Percentiles rank a stretch among this genome's conserved stretches.
phyloP scores from a whole-genome alignment of 2,113 vertebrate species.

The Coracopsis vasa region DNA sequence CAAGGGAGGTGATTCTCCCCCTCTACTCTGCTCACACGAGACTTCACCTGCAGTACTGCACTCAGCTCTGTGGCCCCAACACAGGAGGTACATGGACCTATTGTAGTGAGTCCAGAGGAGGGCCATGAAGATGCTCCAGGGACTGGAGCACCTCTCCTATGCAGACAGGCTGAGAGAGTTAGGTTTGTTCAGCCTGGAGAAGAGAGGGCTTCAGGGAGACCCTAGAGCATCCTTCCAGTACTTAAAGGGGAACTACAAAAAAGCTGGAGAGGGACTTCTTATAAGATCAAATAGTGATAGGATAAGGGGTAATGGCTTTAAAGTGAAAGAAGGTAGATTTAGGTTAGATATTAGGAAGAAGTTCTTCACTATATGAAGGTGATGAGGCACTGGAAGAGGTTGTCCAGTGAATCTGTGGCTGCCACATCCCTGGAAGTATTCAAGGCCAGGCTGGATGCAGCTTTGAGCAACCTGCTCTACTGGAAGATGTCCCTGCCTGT shows the following conservation, averaged over 20 bases:
- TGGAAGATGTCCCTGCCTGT: not conserved
- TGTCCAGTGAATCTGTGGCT: not conserved
- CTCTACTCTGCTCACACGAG: not conserved
- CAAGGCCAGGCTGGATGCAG: not conserved
- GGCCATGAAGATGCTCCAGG: not conserved
- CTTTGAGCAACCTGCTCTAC: not conserved
- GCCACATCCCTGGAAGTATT: not conserved
- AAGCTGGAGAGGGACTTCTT: not conserved
- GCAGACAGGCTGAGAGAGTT: not conserved
- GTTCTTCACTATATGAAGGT: not conserved
- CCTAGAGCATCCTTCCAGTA: not conserved
- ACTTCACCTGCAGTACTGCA: not conserved
- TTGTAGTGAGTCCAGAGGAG: not conserved
- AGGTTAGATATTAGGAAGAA: not conserved
- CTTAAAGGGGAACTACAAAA: not conserved
- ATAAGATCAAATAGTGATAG: not conserved
- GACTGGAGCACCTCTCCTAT: not conserved
- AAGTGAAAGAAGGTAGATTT: not conserved
- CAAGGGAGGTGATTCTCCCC: too few relatives aligned
- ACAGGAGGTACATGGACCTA: not conserved
- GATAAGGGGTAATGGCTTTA: not conserved
- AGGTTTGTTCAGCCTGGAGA: not conserved
- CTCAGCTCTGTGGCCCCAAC: not conserved
- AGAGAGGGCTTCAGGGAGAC: not conserved
- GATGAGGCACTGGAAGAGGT: not conserved